Base-by-base conservation (phyloP, 2,888 invertebrate species). In the Atrina japonica region DNA sequence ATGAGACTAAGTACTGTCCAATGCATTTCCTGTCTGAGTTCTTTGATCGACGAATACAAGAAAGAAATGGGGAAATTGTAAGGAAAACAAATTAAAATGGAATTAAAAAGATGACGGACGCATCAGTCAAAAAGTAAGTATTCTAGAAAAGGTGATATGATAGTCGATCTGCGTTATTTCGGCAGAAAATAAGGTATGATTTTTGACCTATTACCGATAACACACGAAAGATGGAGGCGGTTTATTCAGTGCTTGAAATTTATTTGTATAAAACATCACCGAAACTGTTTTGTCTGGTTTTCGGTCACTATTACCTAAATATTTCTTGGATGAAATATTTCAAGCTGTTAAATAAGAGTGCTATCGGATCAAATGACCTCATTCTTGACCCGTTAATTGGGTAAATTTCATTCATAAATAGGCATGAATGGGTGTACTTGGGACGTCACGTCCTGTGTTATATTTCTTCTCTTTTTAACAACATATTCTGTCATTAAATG, bases 91-190 rank as follows among this genome's bases (percentile, higher is more conserved):
- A 45, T 53, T 69, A 78, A 70, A 47, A 81, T 81, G 81, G 79
- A 76, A 66, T 56, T 64, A 70, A 64, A 77, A 86, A 86, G 82
- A 86, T 86, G 86, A 84, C 84, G 82, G 82, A 84, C 67, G 77
- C 75, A 75, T 78, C 76, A 67, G 71, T 77, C 64, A 78, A 82
- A 66, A 78, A 86, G 86, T 86, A 84, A 84, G 86, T 83, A 78
- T 45, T 55, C 52, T 55, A 6, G n/a, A 9, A 35, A 21, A 25
- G 30, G 35, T 21, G 53, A 30, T 25, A 18, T 25, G 23, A 63
- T 47, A 40, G 45, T 63, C 63, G 45, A 45, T 29, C 14, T 27
- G 35, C 40, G 41, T 53, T 45, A 50, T 60, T 35, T 35, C 11
- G 35, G 35, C 35, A 35, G 35, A 35, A 35, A 35, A 35, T 35